Evolutionary conservation across 2,888 invertebrate species (phyloP).

Genomic region (Cosmia pyralina): DNA sequence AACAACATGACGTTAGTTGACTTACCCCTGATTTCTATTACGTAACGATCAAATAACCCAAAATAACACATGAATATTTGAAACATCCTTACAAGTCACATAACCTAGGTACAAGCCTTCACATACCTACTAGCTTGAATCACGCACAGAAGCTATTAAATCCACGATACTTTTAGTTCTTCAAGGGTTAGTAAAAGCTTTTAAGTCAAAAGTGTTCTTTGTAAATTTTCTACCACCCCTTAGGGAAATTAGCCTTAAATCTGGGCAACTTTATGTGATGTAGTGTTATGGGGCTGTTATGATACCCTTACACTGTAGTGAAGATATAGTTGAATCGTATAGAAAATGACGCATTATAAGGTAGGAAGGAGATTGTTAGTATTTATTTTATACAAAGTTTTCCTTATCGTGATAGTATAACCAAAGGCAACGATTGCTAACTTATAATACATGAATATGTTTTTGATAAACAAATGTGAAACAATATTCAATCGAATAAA

Average conservation of each 20-base stretch:
- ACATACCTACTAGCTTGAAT: slow-evolving; percentile 13
- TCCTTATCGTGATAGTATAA: not conserved
- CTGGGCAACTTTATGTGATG: slow-evolving; percentile 38
- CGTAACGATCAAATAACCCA: slow-evolving; percentile 4
- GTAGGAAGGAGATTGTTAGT: not conserved
- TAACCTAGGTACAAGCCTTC: slow-evolving; percentile 7
- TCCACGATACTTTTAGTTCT: slow-evolving; percentile 25
- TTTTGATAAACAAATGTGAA: not conserved
- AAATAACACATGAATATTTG: slow-evolving; percentile 42
- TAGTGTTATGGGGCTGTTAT: slow-evolving; percentile 39
- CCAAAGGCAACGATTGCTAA: not conserved
- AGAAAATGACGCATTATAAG: not conserved
- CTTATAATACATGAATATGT: no score
- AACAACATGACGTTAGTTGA: slow-evolving; percentile 7
- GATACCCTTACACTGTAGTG: slow-evolving; percentile 23
- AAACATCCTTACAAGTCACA: slow-evolving; percentile 4
- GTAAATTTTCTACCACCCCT: slow-evolving; percentile 51
- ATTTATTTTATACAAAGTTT: slow-evolving; percentile 20
- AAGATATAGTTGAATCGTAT: slow-evolving; percentile 13
- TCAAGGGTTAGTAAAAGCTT: slow-evolving; percentile 25
- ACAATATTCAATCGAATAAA: slow-evolving; percentile 11
- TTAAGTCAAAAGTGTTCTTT: slow-evolving; percentile 48
- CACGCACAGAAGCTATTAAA: slow-evolving; percentile 43
- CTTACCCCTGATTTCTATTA: slow-evolving; percentile 13
- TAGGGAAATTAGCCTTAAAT: slow-evolving; percentile 61